Evolutionary conservation across 2,888 invertebrate genomes (phyloP).

Genomic region (Ormyrus rosae): DNA sequence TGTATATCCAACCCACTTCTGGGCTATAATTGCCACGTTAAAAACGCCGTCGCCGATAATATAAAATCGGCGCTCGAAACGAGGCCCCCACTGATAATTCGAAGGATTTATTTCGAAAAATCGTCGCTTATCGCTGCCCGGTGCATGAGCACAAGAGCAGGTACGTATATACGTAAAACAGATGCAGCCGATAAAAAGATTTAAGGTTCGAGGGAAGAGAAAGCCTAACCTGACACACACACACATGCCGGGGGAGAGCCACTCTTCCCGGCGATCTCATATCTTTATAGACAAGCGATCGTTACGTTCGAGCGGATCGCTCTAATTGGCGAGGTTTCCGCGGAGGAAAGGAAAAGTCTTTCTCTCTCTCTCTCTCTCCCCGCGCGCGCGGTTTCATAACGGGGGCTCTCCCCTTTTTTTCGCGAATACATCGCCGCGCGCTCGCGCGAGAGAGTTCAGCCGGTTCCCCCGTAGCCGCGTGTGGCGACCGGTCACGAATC

Average conservation of each 20-base stretch:
- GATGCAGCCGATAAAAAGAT: no score
- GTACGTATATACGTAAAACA: no score
- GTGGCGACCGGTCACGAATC: conserved; percentile 44
- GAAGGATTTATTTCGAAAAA: no score
- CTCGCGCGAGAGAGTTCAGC: not conserved
- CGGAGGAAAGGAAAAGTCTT: conserved; percentile 16
- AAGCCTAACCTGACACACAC: no score
- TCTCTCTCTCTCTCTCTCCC: not conserved
- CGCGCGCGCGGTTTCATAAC: conserved; percentile 13
- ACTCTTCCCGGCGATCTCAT: not conserved
- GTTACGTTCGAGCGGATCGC: not conserved
- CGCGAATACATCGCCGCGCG: not conserved
- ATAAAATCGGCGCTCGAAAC: no score
- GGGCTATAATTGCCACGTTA: no score
- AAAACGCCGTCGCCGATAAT: no score
- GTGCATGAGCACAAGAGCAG: no score
- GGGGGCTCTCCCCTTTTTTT: not conserved
- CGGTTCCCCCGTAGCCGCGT: conserved; percentile 7
- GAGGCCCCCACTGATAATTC: no score
- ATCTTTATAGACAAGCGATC: not conserved
- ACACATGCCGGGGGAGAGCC: not conserved
- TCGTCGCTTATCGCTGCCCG: no score
- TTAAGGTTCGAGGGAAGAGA: no score
- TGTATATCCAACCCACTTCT: no score
- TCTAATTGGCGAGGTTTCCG: conserved; percentile 20